Conservation (phyloP, 2,113 vertebrate genomes). For the Lethenteron reissneri region DNA sequence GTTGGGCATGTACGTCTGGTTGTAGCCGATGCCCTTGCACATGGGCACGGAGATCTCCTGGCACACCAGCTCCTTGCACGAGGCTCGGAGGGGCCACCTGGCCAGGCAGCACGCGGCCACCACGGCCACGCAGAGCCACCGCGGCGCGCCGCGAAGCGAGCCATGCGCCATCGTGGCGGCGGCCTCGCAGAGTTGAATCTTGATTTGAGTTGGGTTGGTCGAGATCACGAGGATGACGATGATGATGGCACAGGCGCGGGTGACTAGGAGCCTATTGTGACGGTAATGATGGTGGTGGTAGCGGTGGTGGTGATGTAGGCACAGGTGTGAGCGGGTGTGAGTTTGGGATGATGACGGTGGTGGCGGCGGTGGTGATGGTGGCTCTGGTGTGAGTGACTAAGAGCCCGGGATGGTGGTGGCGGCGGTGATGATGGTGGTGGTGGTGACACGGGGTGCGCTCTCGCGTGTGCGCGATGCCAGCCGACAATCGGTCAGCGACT, state of each 20-base stretch:
- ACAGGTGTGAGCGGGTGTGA: too few species aligned
- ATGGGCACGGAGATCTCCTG: constrained; percentile 5
- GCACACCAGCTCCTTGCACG: constrained; percentile 2
- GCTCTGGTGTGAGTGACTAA: too few species aligned
- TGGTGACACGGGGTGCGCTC: too few species aligned
- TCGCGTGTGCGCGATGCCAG: too few species aligned
- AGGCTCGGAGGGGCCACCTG: neutral
- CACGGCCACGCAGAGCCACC: neutral
- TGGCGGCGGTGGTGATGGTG: too few species aligned
- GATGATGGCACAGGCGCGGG: neutral
- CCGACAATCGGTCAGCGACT: too few species aligned
- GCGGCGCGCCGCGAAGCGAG: neutral
- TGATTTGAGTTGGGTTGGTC: neutral
- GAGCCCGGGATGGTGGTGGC: too few species aligned
- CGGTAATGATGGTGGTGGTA: neutral
- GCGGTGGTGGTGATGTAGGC: too few species aligned
- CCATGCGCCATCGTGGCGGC: neutral
- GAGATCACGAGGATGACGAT: neutral
- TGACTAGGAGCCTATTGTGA: neutral
- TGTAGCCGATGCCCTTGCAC: constrained; percentile 4
- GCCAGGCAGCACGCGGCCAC: neutral
- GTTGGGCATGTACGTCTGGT: constrained; percentile 5
- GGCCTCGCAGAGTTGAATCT: too few species aligned
- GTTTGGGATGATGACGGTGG: too few species aligned
- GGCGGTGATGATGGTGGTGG: too few species aligned